These are phyloP conservation scores for Planococcus citri DNA, from an alignment of 1,140 invertebrate genomes.

Conservation along the genomic window DNA sequence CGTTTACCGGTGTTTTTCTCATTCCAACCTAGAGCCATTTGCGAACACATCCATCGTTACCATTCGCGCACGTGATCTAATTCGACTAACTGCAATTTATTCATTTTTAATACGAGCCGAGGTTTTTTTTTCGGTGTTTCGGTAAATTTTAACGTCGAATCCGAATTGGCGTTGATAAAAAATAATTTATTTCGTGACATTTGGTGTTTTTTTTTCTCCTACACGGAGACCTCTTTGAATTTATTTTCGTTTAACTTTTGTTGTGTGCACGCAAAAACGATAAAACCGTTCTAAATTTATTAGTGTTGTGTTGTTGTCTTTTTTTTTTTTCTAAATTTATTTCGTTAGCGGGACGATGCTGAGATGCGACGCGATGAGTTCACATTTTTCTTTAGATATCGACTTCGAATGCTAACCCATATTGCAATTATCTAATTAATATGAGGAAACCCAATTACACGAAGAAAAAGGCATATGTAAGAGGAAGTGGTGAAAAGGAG, in stretches of 20 bases:
- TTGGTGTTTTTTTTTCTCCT: not conserved
- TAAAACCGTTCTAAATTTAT: not conserved
- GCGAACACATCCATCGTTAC: not conserved
- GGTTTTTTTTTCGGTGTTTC: not conserved
- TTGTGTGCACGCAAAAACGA: not conserved
- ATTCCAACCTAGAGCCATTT: not conserved
- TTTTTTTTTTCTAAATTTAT: not conserved
- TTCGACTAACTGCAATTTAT: slow-evolving; percentile 3
- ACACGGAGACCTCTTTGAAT: not conserved
- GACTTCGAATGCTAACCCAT: not conserved
- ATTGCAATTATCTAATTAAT: not conserved
- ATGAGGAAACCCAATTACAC: not conserved
- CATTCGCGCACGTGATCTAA: not conserved
- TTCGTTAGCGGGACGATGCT: no score
- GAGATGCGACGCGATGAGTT: no score
- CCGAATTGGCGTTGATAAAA: slow-evolving; percentile 1
- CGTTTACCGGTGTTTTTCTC: not conserved
- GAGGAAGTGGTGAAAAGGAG: no score
- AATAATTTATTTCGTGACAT: slow-evolving; percentile 8
- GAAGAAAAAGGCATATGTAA: not conserved
- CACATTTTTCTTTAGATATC: no score
- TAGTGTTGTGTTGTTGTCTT: no score
- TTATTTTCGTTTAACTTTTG: slow-evolving; percentile 4
- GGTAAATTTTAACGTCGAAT: not conserved
- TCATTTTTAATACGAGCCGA: not conserved